Percentiles rank a stretch among this genome's conserved stretches.
These are phyloP conservation scores for Machimus rusticus DNA, from an alignment of 2,888 invertebrate genomes.

Conservation along the genomic window DNA sequence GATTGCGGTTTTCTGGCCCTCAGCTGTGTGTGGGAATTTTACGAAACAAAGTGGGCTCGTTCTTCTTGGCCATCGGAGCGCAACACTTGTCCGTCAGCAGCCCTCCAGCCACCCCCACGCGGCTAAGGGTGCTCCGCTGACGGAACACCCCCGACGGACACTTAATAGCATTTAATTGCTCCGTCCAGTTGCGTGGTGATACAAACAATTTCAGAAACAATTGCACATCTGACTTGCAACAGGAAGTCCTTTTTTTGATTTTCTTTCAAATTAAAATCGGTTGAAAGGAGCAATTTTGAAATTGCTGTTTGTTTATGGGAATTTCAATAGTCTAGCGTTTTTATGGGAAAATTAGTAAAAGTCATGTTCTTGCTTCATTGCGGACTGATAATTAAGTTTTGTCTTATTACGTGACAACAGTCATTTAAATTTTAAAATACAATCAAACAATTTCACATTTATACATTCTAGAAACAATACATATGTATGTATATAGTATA, in stretches of 20 bases:
- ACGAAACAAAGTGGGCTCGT: background rate
- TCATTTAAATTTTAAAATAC: too few relatives aligned
- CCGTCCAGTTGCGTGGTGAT: conserved; percentile 41
- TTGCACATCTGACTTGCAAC: conserved; percentile 29
- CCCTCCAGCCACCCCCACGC: background rate
- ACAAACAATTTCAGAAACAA: conserved; percentile 41
- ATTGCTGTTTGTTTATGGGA: conserved; percentile 2
- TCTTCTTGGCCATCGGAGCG: conserved; percentile 27
- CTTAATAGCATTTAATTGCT: conserved; percentile 20
- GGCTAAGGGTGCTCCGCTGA: background rate
- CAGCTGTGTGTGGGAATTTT: conserved; percentile 38
- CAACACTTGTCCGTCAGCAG: background rate
- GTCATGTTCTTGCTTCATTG: background rate
- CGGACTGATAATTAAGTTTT: background rate
- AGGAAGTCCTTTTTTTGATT: conserved; percentile 43
- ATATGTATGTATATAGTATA: too few relatives aligned
- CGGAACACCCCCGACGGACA: background rate
- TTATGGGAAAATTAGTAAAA: background rate
- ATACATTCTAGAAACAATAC: too few relatives aligned
- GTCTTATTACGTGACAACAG: background rate
- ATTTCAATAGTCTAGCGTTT: background rate
- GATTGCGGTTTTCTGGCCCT: background rate
- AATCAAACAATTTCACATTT: too few relatives aligned
- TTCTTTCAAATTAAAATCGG: background rate
- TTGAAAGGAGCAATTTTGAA: background rate